A percentile compares a stretch with the other conserved stretches of the same genome.
Evolutionary conservation across 2,113 vertebrate species (phyloP).

Genomic region (Loxodonta africana): DNA sequence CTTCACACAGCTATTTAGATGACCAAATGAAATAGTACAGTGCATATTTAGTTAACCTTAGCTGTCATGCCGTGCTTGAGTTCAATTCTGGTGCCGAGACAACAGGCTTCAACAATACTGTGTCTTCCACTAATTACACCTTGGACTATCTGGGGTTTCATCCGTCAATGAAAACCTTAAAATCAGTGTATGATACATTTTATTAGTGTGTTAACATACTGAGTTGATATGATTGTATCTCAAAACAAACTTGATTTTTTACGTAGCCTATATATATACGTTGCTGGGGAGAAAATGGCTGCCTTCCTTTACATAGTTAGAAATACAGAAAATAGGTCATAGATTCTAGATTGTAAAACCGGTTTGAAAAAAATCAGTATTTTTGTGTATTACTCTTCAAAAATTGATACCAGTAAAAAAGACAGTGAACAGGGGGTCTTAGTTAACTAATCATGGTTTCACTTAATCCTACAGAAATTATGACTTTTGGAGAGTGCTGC

Average conservation of each 20-base stretch:
- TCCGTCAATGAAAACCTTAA: slow-evolving; percentile 18
- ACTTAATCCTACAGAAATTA: background rate
- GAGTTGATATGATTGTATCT: background rate
- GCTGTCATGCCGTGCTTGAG: background rate
- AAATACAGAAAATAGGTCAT: background rate
- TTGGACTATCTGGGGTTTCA: background rate
- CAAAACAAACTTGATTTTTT: slow-evolving; percentile 28
- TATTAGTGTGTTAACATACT: background rate
- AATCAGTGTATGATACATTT: background rate
- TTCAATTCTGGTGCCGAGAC: background rate
- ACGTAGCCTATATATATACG: background rate
- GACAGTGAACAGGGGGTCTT: background rate
- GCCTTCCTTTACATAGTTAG: background rate
- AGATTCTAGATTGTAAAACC: background rate
- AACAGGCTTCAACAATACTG: background rate
- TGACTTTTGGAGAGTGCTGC: background rate
- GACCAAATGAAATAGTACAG: background rate
- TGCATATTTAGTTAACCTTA: background rate
- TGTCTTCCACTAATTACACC: background rate
- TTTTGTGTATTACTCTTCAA: background rate
- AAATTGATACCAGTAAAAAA: background rate
- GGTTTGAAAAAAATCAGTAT: background rate
- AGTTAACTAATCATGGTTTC: slow-evolving; percentile 1
- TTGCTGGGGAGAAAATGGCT: background rate
- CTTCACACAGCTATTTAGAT: background rate